Percentiles rank a stretch among this genome's conserved stretches.
Evolutionary conservation across 2,113 vertebrate genomes (phyloP).

Genomic region (Corvus moneduloides): DNA sequence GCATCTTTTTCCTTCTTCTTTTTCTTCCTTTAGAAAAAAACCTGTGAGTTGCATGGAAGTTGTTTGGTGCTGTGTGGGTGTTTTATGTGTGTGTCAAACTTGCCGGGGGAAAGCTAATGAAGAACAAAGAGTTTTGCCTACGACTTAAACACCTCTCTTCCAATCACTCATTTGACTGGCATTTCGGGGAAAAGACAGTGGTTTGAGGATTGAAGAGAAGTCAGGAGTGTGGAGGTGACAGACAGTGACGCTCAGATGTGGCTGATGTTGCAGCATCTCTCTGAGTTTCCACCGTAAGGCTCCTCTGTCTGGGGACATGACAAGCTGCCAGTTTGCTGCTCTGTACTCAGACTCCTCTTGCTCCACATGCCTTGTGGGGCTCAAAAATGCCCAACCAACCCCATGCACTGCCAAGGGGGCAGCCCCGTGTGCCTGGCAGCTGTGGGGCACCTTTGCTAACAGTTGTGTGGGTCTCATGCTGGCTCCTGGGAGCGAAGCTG

Average conservation of each 20-base stretch:
- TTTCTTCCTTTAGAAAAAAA: neutral
- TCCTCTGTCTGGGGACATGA: neutral
- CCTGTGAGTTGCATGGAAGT: neutral
- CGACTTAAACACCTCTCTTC: neutral
- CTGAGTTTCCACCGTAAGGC: neutral
- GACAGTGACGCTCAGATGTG: neutral
- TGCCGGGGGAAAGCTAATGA: neutral
- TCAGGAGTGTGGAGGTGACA: neutral
- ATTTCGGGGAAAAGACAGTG: neutral
- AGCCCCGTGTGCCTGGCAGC: neutral
- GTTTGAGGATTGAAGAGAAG: neutral
- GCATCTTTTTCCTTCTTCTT: neutral
- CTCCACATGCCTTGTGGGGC: neutral
- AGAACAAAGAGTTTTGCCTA: neutral
- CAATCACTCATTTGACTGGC: neutral
- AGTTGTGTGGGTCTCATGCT: neutral
- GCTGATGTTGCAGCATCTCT: neutral
- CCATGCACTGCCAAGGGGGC: accelerated
- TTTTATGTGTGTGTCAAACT: neutral
- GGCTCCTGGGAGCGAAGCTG: neutral
- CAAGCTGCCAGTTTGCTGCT: neutral
- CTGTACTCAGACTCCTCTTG: neutral
- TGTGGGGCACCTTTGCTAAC: neutral
- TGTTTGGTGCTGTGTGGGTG: neutral
- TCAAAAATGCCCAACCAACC: neutral